Evolutionary conservation across 1,140 invertebrate genomes (phyloP).

Genomic region (Adoxophyes honmai): DNA sequence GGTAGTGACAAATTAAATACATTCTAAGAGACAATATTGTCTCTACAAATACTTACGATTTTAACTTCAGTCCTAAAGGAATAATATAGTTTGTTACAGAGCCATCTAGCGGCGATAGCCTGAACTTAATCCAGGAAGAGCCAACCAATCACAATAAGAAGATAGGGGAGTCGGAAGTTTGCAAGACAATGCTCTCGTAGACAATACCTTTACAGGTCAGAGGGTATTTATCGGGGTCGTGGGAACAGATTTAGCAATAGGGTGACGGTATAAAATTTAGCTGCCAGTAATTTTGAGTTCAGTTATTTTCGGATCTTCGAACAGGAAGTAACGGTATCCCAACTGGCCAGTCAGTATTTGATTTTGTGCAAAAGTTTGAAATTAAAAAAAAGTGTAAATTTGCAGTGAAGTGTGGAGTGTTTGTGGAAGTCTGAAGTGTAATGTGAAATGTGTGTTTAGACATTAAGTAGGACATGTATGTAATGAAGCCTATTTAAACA

Average conservation of each 20-base stretch:
- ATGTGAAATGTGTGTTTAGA: too few relatives aligned
- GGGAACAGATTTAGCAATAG: constrained; percentile 40
- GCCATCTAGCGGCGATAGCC: constrained; percentile 42
- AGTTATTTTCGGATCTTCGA: constrained; percentile 51
- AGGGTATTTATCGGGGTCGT: constrained; percentile 45
- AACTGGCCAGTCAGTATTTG: neutral
- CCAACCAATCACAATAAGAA: constrained; percentile 19
- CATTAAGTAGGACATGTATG: too few relatives aligned
- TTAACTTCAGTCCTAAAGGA: neutral
- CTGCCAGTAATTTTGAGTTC: constrained; percentile 37
- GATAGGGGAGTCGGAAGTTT: constrained; percentile 38
- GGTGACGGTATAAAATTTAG: constrained; percentile 62
- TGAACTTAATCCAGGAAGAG: constrained; percentile 34
- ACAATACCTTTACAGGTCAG: constrained; percentile 55
- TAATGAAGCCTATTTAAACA: too few relatives aligned
- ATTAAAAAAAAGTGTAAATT: neutral
- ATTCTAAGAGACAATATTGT: too few relatives aligned
- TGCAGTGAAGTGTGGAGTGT: neutral
- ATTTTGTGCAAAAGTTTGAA: neutral
- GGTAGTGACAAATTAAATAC: too few relatives aligned
- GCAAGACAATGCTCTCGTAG: constrained; percentile 50
- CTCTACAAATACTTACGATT: neutral
- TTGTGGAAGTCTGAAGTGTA: neutral
- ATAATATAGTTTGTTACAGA: neutral
- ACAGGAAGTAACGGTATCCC: constrained; percentile 57